A percentile compares a stretch with the other conserved stretches of the same genome.
Evolutionary conservation across 2,888 invertebrate genomes (phyloP).

Genomic region (Noctua janthe): DNA sequence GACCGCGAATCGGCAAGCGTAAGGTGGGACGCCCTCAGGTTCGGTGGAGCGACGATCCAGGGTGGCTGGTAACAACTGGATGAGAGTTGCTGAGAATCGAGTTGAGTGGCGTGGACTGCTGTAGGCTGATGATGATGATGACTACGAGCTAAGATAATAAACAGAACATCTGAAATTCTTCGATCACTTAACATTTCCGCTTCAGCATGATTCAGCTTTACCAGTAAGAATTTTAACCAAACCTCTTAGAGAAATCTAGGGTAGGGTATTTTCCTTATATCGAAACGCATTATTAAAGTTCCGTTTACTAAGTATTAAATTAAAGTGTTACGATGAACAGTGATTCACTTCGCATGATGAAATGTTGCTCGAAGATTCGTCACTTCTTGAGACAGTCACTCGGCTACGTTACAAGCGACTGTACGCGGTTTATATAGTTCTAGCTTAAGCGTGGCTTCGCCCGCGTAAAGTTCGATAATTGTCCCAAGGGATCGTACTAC

Average conservation of each 20-base stretch:
- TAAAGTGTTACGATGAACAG: constrained; percentile 29
- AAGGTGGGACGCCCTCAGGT: no score
- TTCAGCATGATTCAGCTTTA: constrained; percentile 4
- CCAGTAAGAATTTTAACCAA: not conserved
- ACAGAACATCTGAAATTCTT: not conserved
- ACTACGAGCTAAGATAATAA: not conserved
- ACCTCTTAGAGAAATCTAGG: constrained; percentile 9
- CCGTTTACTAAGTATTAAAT: constrained; percentile 31
- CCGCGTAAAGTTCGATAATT: no score
- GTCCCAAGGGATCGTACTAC: no score
- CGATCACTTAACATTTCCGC: not conserved
- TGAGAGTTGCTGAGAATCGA: no score
- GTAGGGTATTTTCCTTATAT: constrained; percentile 55
- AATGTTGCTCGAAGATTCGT: constrained; percentile 36
- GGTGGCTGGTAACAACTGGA: no score
- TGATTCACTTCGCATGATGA: constrained; percentile 57
- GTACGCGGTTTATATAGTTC: no score
- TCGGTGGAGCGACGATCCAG: no score
- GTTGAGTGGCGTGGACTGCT: no score
- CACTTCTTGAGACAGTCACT: constrained; percentile 3
- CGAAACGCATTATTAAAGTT: constrained; percentile 25
- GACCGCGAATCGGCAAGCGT: no score
- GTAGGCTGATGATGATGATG: not conserved
- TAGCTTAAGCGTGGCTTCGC: no score
- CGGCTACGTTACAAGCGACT: no score